Conservation (phyloP, 2,113 vertebrate species). For the Conger conger region DNA sequence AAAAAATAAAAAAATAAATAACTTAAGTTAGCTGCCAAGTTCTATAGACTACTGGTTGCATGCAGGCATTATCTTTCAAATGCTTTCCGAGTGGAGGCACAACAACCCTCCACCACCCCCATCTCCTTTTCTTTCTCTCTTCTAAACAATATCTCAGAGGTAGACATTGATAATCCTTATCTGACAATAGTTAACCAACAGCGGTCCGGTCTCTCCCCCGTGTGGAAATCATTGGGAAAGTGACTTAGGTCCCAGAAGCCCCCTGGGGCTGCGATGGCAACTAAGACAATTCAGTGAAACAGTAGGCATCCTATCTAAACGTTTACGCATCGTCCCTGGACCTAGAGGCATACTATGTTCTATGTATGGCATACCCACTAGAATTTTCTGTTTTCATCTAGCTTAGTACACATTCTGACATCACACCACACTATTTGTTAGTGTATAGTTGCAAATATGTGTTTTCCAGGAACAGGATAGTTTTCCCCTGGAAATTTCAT, state of each 20-base stretch:
- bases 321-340: background rate
- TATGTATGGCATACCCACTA: background rate
- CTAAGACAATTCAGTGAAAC: background rate
- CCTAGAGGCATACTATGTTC: background rate
- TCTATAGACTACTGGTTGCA: background rate
- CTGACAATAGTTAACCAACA: slow-evolving; percentile 39
- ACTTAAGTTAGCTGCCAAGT: background rate
- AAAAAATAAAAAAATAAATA: background rate
- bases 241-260: background rate
- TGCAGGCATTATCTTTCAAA: background rate
- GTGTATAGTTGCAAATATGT: background rate
- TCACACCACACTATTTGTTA: background rate
- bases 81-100: background rate
- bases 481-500: background rate
- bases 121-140: too few relatives aligned
- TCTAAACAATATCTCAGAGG: slow-evolving; percentile 19
- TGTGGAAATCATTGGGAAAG: slow-evolving; percentile 53
- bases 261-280: background rate
- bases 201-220: slow-evolving; percentile 56
- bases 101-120: background rate
- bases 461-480: background rate
- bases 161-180: slow-evolving; percentile 40
- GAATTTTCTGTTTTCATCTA: background rate
- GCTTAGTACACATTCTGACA: background rate
- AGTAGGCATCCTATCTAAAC: background rate